Percentiles rank a stretch among this genome's conserved stretches.
These are phyloP conservation scores for Gymnocheta viridis DNA, from an alignment of 2,888 invertebrate genomes.

Conservation along the genomic window DNA sequence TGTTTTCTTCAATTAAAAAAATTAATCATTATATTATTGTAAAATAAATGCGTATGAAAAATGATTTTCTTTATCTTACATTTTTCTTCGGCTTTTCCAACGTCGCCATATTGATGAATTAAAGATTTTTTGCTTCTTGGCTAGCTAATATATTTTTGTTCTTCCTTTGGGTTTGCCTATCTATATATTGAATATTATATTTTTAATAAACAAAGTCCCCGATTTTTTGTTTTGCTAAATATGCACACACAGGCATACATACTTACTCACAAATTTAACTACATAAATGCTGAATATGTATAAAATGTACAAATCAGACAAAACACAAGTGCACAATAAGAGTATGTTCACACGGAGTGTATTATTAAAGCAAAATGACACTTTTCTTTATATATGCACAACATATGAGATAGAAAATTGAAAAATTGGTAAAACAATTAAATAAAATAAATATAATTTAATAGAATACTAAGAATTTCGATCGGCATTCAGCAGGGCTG, in stretches of 20 bases:
- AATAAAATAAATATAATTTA: no score
- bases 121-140: neutral
- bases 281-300: neutral
- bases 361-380: no score
- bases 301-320: no score
- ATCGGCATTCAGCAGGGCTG: no score
- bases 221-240: constrained; percentile 32
- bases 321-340: no score
- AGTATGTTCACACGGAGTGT: no score
- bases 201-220: constrained; percentile 30
- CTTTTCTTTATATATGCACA: no score
- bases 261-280: neutral
- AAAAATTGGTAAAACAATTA: no score
- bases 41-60: constrained; percentile 29
- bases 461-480: no score
- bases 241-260: neutral
- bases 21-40: constrained; percentile 23
- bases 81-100: constrained; percentile 79
- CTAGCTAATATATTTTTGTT: neutral
- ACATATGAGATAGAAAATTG: no score
- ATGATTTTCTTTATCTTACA: constrained; percentile 71
- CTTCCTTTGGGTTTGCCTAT: neutral
- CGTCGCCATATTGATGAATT: constrained; percentile 78
- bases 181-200: constrained; percentile 22
- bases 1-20: constrained; percentile 72